phyloP scores from a whole-genome alignment of 2,888 invertebrate species.

The Drosophila cognata region DNA sequence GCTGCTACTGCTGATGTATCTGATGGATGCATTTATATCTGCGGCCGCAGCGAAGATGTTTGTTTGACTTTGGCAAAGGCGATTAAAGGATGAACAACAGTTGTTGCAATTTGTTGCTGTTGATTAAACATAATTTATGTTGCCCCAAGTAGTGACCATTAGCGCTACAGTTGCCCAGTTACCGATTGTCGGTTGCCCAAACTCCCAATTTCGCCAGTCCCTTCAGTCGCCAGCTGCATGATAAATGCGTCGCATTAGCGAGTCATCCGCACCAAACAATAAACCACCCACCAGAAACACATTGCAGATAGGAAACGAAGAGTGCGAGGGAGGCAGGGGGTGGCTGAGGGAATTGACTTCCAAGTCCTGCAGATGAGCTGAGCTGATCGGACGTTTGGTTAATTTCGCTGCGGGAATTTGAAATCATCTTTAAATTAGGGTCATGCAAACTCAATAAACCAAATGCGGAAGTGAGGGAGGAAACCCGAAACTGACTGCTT shows the following conservation, averaged over 20 bases:
- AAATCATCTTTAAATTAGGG: constrained; percentile 80
- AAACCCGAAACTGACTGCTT: neutral
- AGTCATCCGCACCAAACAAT: constrained; percentile 56
- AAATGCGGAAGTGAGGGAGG: constrained; percentile 45
- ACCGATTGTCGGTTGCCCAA: constrained; percentile 14
- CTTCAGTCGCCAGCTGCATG: constrained; percentile 58
- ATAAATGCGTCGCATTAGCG: constrained; percentile 74
- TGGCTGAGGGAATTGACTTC: constrained; percentile 10
- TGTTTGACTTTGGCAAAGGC: constrained; percentile 36
- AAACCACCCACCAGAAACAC: constrained; percentile 21
- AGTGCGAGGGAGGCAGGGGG: neutral
- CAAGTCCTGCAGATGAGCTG: constrained; percentile 18
- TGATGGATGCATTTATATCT: constrained; percentile 48
- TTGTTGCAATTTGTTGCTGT: constrained; percentile 20
- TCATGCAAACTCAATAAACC: constrained; percentile 77
- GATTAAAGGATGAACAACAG: constrained; percentile 56
- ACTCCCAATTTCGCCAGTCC: neutral
- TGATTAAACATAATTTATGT: constrained; percentile 74
- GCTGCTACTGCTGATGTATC: constrained; percentile 24
- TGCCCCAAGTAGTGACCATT: constrained; percentile 72
- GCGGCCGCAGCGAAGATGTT: constrained; percentile 31
- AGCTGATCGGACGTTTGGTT: constrained; percentile 65
- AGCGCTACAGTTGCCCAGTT: constrained; percentile 47
- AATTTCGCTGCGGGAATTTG: constrained; percentile 78
- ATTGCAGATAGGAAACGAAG: neutral